phyloP scores from a whole-genome alignment of 2,888 invertebrate genomes.

The Ernsta delagoae region DNA sequence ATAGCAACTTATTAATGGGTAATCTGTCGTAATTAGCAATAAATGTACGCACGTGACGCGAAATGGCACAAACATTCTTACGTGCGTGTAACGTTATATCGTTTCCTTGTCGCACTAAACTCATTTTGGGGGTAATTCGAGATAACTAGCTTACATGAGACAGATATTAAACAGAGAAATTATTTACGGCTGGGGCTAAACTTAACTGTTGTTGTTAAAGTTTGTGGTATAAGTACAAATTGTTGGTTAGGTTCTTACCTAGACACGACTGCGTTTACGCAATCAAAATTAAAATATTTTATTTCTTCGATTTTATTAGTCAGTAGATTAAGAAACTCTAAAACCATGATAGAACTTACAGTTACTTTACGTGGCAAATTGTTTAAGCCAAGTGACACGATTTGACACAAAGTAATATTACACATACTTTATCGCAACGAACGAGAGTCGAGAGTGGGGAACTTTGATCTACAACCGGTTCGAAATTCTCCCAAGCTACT shows the following conservation, averaged over 20 bases:
- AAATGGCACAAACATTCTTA: constrained; percentile 14
- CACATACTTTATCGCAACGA: constrained; percentile 27
- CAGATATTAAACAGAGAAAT: not conserved
- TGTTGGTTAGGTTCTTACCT: too few relatives aligned
- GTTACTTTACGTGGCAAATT: constrained; percentile 16
- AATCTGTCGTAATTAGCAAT: constrained; percentile 75
- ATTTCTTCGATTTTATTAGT: too few relatives aligned
- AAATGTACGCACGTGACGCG: constrained; percentile 55
- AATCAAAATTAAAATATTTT: too few relatives aligned
- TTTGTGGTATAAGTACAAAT: too few relatives aligned
- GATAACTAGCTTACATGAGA: not conserved
- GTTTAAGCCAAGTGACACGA: constrained; percentile 24
- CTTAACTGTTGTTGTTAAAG: too few relatives aligned
- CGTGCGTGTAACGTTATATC: constrained; percentile 30
- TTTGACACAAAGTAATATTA: constrained; percentile 31
- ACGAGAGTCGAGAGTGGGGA: constrained; percentile 29
- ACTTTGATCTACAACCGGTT: constrained; percentile 45
- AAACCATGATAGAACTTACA: not conserved
- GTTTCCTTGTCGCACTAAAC: constrained; percentile 28
- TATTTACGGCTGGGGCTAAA: not conserved
- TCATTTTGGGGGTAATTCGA: constrained; percentile 9
- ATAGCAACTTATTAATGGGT: constrained; percentile 80
- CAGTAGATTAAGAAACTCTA: too few relatives aligned
- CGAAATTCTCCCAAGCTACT: constrained; percentile 46
- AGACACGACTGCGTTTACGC: too few relatives aligned